Evolutionary conservation across 2,888 invertebrate species (phyloP), one percentile per base, ranked within the genome.

Genomic region (Escarpia spicata): DNA sequence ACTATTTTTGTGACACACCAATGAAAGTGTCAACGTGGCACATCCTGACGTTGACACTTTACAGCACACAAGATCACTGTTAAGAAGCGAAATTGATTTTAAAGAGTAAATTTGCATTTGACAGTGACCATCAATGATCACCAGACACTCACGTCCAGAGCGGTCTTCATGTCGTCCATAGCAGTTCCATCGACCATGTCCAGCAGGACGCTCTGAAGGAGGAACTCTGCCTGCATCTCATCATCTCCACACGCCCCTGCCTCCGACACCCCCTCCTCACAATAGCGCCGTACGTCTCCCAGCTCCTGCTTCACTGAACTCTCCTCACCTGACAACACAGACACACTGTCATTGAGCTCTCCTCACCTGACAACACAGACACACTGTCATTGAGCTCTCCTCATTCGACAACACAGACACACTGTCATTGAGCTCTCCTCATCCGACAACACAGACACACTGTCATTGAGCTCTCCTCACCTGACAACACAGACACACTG

Each of bases 161-260:
- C 93, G 12, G 94, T 94, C 26, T 95, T 94, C 8, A 95, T 96
- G 92, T 95, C 94, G 52, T 96, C 95, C 90, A 96, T 93, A 92
- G 94, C 95, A 91, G 95, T 95, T 26, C 96, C 96, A 93, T 96
- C 96, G 31, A 96, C 94, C 43, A 96, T 95, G 93, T 96, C 95
- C 8, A 96, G 95, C 60, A 94, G 93, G 12, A 95, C 96, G 12
- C 95, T 95, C 75, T 95, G 95, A 15, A 95, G 92, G 31, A 96
- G 94, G 94, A 96, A 96, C 93, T 96, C 95, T 2, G 96, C 96
- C 94, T 96, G 95, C 93, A 95, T 95, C 94, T 96, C 96, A 19
- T 94, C 93, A 93, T 96, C 96, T 0, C 95, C 96, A 92, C 95
- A 95, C 19, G 95, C 95, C 93, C 96, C 96, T 10, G 96, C 95